These are phyloP conservation scores for Ganaspis sp. DNA, from an alignment of 1,140 invertebrate species.

Conservation along the genomic window DNA sequence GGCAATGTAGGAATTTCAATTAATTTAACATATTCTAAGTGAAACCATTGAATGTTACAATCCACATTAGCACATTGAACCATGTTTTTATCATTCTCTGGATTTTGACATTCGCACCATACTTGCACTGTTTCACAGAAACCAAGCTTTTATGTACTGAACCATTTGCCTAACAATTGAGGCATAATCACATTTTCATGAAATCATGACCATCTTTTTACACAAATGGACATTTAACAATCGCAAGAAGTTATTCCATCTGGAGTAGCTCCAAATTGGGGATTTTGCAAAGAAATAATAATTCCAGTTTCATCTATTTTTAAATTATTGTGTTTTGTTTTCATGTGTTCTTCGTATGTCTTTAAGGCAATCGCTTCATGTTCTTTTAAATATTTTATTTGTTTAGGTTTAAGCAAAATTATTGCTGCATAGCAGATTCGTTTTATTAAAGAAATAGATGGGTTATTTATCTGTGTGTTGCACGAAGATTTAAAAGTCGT, in stretches of 20 bases:
- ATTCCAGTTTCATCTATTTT: neutral
- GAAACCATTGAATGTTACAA: too few species aligned
- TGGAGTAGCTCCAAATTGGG: neutral
- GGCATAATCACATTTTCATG: too few species aligned
- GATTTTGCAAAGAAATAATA: neutral
- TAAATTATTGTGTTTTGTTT: neutral
- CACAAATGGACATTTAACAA: too few species aligned
- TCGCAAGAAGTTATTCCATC: neutral
- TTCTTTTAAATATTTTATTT: neutral
- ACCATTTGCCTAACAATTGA: too few species aligned
- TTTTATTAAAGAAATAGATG: neutral
- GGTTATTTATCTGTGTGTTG: neutral
- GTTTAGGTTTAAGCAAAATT: neutral
- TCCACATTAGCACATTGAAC: too few species aligned
- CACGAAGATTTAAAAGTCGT: neutral
- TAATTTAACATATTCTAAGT: too few species aligned
- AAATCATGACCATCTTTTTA: too few species aligned
- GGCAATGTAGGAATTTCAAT: too few species aligned
- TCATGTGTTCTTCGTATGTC: neutral
- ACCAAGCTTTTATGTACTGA: too few species aligned
- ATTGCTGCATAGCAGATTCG: neutral
- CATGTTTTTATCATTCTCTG: too few species aligned
- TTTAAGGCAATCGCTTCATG: neutral
- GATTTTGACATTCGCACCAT: too few species aligned
- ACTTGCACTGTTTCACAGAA: too few species aligned